Percentiles rank a stretch among this genome's conserved stretches.
Conservation (phyloP, 2,888 invertebrate species). For the Ormyrus thymus region DNA sequence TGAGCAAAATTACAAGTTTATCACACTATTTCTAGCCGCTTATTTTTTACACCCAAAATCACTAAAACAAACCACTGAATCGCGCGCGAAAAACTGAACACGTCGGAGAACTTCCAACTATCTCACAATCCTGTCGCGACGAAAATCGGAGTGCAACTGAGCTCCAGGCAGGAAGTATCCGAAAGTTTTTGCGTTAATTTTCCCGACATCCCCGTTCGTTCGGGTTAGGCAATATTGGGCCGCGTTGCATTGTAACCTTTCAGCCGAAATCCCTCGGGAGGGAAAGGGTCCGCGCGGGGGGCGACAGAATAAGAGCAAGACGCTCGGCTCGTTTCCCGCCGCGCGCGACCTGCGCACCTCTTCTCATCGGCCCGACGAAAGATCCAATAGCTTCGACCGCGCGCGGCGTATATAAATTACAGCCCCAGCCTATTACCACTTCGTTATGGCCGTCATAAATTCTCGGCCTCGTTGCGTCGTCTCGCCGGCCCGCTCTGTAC, state of each 20-base stretch:
- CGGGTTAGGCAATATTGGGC: slow-evolving; percentile 34
- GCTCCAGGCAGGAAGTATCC: slow-evolving; percentile 7
- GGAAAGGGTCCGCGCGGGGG: slow-evolving; percentile 20
- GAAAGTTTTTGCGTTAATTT: slow-evolving; percentile 33
- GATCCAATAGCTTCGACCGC: slow-evolving; percentile 56
- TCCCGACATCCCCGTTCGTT: not conserved
- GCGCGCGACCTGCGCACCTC: slow-evolving; percentile 66
- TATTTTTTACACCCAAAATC: no score
- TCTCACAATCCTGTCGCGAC: slow-evolving; percentile 23
- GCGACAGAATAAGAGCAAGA: slow-evolving; percentile 67
- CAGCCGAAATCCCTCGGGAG: not conserved
- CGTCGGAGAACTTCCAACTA: not conserved
- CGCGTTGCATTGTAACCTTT: not conserved
- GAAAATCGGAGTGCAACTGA: slow-evolving; percentile 57
- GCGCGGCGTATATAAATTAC: slow-evolving; percentile 62
- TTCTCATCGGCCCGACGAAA: slow-evolving; percentile 58
- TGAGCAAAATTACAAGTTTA: no score
- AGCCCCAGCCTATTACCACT: slow-evolving; percentile 71
- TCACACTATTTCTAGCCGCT: no score
- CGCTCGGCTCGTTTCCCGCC: slow-evolving; percentile 50
- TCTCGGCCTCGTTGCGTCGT: slow-evolving; percentile 64
- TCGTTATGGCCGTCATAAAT: slow-evolving; percentile 72
- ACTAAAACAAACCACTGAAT: not conserved
- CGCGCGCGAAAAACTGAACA: not conserved
- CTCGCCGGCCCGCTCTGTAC: slow-evolving; percentile 56